Evolutionary conservation across 2,113 vertebrate genomes (phyloP), one percentile per base, ranked within the genome.

Genomic region (Phoxinus phoxinus): DNA sequence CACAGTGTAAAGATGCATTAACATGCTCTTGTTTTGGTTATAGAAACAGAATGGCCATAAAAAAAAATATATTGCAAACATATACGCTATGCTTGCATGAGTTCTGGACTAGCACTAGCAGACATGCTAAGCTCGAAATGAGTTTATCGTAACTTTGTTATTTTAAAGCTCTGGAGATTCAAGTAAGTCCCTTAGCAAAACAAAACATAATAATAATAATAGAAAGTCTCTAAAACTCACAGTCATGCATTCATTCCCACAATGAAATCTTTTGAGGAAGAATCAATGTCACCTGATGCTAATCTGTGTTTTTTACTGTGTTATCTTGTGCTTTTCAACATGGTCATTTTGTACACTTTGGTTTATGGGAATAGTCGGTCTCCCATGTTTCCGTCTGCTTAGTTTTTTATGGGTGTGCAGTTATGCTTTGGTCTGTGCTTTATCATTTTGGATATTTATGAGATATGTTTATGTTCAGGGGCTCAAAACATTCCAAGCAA

Each of bases 381-480:
- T 91, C 87, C 76, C 88, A 87, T 89, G 80, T 89, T 7, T 81
- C 44, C 90, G 82, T 84, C 88, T 88, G 90, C 85, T 71, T n/a
- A n/a, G n/a, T n/a, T 61, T 87, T 89, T 90, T 88, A 85, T 86
- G 86, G 91, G 91, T 89, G 90, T 89, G 88, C 90, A 90, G 92
- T 90, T 92, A 87, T 91, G 93, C 95, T 96, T 96, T 96, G 95
- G 95, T 96, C 89, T 95, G 93, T 92, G 92, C 92, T 94, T 94
- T 93, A 92, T 92, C 89, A 88, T 93, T 93, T 94, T 88, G 90
- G 92, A 94, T 91, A 90, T 92, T 72, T 72, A 81, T 81, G 63
- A 78, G 65, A 84, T 32, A 65, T 79, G 65, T 79, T 83, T 75
- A 76, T 71, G 27, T 35, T 32, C 7, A 67, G 44, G 44, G 59